Conservation (phyloP, 1,140 invertebrate species). For the Diabrotica virgifera region DNA sequence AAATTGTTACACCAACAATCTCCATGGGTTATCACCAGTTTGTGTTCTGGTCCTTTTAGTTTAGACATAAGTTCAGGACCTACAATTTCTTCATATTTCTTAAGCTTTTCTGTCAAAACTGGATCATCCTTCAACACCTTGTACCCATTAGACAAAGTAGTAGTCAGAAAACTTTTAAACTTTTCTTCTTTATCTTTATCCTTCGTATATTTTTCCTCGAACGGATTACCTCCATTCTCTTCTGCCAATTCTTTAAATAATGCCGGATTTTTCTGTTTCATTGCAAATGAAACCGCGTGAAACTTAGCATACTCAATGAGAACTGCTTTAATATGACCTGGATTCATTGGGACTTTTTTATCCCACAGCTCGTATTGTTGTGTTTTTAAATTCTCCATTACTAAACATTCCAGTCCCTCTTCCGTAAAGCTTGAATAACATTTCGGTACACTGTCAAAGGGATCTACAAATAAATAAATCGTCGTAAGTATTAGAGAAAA, state of each 20-base stretch:
- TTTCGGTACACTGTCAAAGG: conserved; percentile 25
- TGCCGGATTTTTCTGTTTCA: conserved; percentile 48
- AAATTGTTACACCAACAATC: no score
- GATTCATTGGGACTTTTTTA: conserved; percentile 48
- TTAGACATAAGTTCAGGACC: no score
- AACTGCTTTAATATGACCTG: conserved; percentile 49
- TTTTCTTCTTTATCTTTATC: no score
- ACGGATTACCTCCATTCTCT: background rate
- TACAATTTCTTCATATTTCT: no score
- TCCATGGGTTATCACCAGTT: no score
- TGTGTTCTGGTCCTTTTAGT: no score
- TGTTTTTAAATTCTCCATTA: conserved; percentile 19
- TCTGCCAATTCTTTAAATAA: conserved; percentile 36
- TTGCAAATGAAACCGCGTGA: conserved; percentile 54
- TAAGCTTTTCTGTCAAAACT: no score
- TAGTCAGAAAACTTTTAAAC: no score
- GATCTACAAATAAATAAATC: conserved; percentile 17
- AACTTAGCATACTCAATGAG: conserved; percentile 54
- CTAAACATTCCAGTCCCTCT: conserved; percentile 46
- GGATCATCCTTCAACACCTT: no score
- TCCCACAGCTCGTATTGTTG: conserved; percentile 44
- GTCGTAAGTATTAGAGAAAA: no score
- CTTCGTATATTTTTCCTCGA: no score
- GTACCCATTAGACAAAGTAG: no score
- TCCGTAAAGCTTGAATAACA: conserved; percentile 47